Percentiles rank a stretch among this genome's conserved stretches.
Conservation (phyloP, 2,888 invertebrate species). For the Spilarctia lutea region DNA sequence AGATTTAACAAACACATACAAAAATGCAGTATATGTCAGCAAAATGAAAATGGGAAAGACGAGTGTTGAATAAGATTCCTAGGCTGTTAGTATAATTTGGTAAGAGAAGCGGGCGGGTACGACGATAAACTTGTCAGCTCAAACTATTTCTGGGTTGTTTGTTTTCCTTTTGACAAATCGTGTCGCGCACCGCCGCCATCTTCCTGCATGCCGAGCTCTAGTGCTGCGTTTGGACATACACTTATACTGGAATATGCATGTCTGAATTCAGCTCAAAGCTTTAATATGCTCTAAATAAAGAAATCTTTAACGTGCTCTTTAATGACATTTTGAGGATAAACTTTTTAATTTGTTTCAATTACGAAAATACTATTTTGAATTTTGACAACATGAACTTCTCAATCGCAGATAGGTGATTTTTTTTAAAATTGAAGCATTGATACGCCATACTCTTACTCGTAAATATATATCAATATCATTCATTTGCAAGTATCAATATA, state of each 20-base stretch:
- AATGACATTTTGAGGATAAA: too few relatives aligned
- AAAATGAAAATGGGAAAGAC: conserved; percentile 56
- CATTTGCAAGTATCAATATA: too few relatives aligned
- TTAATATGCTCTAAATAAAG: not conserved
- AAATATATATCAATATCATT: not conserved
- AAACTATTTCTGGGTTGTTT: conserved; percentile 83
- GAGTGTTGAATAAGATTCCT: conserved; percentile 68
- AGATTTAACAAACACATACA: conserved; percentile 35
- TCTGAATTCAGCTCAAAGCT: not conserved
- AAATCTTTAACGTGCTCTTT: not conserved
- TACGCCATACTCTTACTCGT: not conserved
- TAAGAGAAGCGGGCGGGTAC: conserved; percentile 54
- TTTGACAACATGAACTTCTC: not conserved
- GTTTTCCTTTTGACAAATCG: conserved; percentile 84
- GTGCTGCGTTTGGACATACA: conserved; percentile 34
- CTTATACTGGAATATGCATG: not conserved
- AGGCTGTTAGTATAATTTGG: conserved; percentile 67
- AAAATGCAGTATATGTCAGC: conserved; percentile 57
- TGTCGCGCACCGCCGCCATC: conserved; percentile 74
- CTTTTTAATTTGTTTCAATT: not conserved
- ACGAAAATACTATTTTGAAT: not conserved
- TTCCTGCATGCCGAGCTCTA: conserved; percentile 64
- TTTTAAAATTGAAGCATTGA: not conserved
- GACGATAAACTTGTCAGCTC: conserved; percentile 83
- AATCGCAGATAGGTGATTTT: too few relatives aligned